Base-by-base conservation (phyloP, 2,888 invertebrate species). In the Sesia bembeciformis region DNA sequence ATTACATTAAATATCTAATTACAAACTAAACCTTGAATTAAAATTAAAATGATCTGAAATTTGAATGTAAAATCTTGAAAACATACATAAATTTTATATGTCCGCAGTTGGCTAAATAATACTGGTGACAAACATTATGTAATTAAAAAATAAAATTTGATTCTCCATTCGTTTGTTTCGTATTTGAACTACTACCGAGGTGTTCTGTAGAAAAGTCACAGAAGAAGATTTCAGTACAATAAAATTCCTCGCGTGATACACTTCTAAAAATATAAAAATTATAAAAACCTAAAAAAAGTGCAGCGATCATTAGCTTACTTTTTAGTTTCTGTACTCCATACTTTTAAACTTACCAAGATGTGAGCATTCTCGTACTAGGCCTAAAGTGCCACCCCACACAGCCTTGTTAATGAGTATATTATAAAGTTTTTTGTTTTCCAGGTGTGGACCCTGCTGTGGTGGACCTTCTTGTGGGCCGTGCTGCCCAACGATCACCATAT, bases 401-500 rank as follows among this genome's bases (percentile, higher is more conserved):
- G 23, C 23, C 23, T 23, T 23, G 23, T 23, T 23, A 23, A 23
- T 23, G 23, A 23, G 23, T 23, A 23, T 23, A 23, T 23, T 23
- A 23, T 23, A 23, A n/a, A 53, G 7, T 52, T 40, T n/a, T 53
- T 43, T 54, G 57, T n/a, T 52, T 65, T 59, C 3, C 71, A 81
- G 83, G 80, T 82, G 71, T 62, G 81, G 82, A 64, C 62, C 65
- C 50, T 62, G 60, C 57, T 58, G 62, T n/a, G 40, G 82, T 66
- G 81, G 82, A 63, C 62, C 64, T 52, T 62, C 59, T 57, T 59
- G 62, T 56, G 59, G 73, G 40, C 67, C 71, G 40, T 68, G 81
- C 65, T 83, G 84, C 62, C 85, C 85, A 0, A 69, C 67, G 60
- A 85, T 86, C 57, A 86, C 84, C 1, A 85, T 86, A 60, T 82